These are phyloP conservation scores for Hermodice carunculata DNA, from an alignment of 2,888 invertebrate species.

Conservation along the genomic window DNA sequence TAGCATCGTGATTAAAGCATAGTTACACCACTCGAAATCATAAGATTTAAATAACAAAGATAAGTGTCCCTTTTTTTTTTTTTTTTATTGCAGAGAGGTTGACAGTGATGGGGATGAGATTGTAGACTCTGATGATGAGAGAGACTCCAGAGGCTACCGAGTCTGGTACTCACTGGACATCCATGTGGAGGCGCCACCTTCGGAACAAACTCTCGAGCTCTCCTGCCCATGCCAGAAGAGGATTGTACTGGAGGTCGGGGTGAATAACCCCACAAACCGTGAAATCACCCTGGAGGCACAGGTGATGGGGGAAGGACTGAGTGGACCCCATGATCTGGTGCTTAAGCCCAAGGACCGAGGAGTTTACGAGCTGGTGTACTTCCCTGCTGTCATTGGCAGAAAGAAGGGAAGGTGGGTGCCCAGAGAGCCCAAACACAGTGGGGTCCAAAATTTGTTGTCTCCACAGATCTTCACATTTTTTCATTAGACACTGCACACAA, in stretches of 20 bases:
- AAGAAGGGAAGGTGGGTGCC: slow-evolving; percentile 59
- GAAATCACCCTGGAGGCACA: slow-evolving; percentile 56
- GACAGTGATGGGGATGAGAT: slow-evolving; percentile 70
- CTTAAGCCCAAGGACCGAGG: slow-evolving; percentile 57
- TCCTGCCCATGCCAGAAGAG: slow-evolving; percentile 66
- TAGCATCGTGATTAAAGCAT: too few species aligned
- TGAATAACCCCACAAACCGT: slow-evolving; percentile 62
- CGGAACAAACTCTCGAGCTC: slow-evolving; percentile 61
- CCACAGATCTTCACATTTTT: too few species aligned
- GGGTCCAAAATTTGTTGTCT: too few species aligned
- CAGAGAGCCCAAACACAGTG: too few species aligned
- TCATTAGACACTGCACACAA: too few species aligned
- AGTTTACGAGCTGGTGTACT: slow-evolving; percentile 62
- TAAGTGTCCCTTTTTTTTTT: too few species aligned
- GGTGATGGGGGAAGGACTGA: slow-evolving; percentile 51
- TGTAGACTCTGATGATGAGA: slow-evolving; percentile 51
- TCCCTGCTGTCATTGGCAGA: slow-evolving; percentile 63
- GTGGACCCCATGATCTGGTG: slow-evolving; percentile 52
- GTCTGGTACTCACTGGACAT: slow-evolving; percentile 68
- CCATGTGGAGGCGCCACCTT: slow-evolving; percentile 62
- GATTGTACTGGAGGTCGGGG: slow-evolving; percentile 61
- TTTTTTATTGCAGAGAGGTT: slow-evolving; percentile 58
- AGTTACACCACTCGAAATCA: too few species aligned
- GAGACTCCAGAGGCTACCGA: slow-evolving; percentile 58
- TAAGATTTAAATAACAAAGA: too few species aligned